These are phyloP conservation scores for Morpho deidamia DNA, from an alignment of 2,888 invertebrate species.

Conservation along the genomic window DNA sequence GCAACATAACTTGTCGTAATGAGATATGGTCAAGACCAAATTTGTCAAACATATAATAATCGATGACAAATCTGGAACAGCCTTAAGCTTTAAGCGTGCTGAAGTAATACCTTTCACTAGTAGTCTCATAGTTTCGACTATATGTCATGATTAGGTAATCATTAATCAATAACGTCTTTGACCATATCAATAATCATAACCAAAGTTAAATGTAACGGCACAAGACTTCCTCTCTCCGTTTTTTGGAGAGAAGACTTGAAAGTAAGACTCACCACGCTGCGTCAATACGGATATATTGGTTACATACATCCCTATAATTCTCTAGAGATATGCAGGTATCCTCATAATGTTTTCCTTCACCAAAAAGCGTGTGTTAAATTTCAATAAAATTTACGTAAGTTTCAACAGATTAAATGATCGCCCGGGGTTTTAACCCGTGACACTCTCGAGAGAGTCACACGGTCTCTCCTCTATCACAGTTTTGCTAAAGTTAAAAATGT, in stretches of 20 bases:
- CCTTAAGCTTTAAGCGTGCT: no score
- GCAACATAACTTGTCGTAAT: no score
- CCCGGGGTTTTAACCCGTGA: not conserved
- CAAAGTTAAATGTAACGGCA: not conserved
- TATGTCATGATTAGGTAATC: conserved; percentile 7
- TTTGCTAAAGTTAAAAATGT: not conserved
- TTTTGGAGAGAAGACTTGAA: no score
- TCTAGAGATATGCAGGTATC: not conserved
- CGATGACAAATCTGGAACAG: no score
- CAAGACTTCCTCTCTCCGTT: not conserved
- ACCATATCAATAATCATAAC: not conserved
- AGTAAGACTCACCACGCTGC: not conserved
- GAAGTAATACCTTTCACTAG: no score
- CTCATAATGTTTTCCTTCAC: not conserved
- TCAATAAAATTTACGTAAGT: not conserved
- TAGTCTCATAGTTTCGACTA: no score
- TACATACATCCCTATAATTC: not conserved
- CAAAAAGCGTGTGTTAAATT: not conserved
- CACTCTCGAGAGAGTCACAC: not conserved
- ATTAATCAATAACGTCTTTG: conserved; percentile 8
- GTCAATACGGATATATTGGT: not conserved
- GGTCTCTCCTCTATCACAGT: not conserved
- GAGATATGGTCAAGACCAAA: no score
- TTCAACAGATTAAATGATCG: not conserved
- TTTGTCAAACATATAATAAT: no score